Evolutionary conservation across 2,888 invertebrate genomes (phyloP).

Genomic region (Amphimallon solstitiale): DNA sequence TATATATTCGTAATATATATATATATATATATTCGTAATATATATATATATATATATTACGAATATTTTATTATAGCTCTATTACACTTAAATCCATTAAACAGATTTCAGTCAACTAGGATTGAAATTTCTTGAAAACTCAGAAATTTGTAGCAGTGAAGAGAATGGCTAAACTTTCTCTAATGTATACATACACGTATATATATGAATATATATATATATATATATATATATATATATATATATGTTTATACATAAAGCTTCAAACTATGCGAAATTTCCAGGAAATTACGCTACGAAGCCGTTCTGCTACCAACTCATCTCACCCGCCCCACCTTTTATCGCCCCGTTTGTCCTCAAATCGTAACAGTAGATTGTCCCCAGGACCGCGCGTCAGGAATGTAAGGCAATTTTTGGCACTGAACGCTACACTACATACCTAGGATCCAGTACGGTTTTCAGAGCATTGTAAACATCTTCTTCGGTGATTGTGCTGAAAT

Average conservation of each 20-base stretch:
- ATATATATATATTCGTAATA: no score
- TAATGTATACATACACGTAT: background rate
- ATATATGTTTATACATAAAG: background rate
- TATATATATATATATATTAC: no score
- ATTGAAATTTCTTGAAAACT: no score
- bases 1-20: no score
- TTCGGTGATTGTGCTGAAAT: slow-evolving; percentile 69
- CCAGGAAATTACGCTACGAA: slow-evolving; percentile 23
- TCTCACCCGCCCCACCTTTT: background rate
- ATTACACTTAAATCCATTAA: no score
- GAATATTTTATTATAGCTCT: no score
- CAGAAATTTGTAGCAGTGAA: no score
- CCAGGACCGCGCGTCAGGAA: background rate
- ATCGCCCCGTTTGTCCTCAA: background rate
- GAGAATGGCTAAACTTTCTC: no score
- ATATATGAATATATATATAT: background rate
- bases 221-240: background rate
- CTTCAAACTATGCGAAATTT: slow-evolving; percentile 21
- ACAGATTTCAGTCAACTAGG: no score
- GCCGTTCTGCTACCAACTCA: slow-evolving; percentile 4
- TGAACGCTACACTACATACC: slow-evolving; percentile 62
- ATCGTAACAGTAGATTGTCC: background rate
- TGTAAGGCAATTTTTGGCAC: slow-evolving; percentile 1
- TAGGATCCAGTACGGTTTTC: slow-evolving; percentile 67
- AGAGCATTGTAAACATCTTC: slow-evolving; percentile 67